These are phyloP conservation scores for Leptopilina myrica DNA, from an alignment of 2,888 invertebrate species.

Conservation along the genomic window DNA sequence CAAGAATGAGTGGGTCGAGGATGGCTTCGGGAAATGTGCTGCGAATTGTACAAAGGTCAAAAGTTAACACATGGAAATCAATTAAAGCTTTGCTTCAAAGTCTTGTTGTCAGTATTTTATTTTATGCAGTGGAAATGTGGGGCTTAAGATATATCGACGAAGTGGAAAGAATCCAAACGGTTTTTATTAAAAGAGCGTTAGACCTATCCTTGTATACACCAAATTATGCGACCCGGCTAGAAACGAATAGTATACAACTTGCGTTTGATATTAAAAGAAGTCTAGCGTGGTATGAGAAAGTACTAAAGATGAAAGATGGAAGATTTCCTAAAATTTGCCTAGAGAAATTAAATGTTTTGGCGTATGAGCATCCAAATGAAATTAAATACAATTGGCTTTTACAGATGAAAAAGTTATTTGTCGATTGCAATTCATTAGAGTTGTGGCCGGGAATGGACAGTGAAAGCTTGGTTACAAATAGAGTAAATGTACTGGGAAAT, in stretches of 20 bases:
- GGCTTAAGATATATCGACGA: not conserved
- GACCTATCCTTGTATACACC: not conserved
- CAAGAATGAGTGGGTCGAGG: not conserved
- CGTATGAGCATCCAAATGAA: not conserved
- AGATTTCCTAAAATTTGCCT: not conserved
- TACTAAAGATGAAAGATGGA: not conserved
- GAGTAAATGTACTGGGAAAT: not conserved
- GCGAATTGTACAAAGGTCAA: not conserved
- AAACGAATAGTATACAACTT: not conserved
- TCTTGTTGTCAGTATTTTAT: not conserved
- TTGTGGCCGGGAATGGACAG: not conserved
- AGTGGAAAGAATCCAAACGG: not conserved
- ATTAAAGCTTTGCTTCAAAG: not conserved
- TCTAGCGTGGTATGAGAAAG: not conserved
- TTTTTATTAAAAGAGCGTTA: not conserved
- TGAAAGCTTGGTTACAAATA: not conserved
- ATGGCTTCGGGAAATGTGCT: not conserved
- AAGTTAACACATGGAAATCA: conserved; percentile 4
- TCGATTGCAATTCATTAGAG: not conserved
- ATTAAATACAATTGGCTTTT: not conserved
- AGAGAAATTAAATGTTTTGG: not conserved
- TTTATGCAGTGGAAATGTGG: not conserved
- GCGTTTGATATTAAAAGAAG: not conserved
- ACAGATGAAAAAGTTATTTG: not conserved
- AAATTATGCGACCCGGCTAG: not conserved